These are phyloP conservation scores for Melanerpes aurifrons DNA, from an alignment of 2,113 vertebrate genomes.

Conservation along the genomic window DNA sequence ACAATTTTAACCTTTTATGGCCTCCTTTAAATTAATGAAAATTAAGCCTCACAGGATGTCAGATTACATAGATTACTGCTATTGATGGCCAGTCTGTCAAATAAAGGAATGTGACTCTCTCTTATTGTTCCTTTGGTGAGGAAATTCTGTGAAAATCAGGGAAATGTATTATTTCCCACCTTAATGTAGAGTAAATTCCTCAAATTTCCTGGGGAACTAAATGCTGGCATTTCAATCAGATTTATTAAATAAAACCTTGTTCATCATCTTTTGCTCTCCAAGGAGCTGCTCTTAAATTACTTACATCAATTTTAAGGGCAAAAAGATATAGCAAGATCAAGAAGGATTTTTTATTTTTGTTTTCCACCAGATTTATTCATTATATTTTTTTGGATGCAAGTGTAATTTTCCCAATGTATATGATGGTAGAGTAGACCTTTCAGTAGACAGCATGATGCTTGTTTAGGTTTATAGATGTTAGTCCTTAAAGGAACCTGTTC, in stretches of 20 bases:
- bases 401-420: not conserved
- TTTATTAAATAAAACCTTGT: not conserved
- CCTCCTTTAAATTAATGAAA: constrained; percentile 27
- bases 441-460: not conserved
- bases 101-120: not conserved
- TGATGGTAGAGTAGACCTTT: not conserved
- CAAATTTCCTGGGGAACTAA: not conserved
- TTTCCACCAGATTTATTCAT: not conserved
- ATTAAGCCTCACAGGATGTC: not conserved
- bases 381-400: not conserved
- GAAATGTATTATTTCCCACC: not conserved
- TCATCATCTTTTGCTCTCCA: not conserved
- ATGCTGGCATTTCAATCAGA: not conserved
- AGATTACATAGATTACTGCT: not conserved
- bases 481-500: not conserved
- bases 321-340: not conserved
- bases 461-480: not conserved
- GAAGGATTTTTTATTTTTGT: not conserved
- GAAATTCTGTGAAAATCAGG: not conserved
- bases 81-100: not conserved
- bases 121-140: not conserved
- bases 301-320: not conserved
- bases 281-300: not conserved
- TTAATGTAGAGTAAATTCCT: not conserved
- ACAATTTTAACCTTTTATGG: not conserved